Evolutionary conservation across 2,797 vertebrate genomes (phyloP), one percentile per base, ranked within the genome.

Genomic region (Diplodus puntazzo): DNA sequence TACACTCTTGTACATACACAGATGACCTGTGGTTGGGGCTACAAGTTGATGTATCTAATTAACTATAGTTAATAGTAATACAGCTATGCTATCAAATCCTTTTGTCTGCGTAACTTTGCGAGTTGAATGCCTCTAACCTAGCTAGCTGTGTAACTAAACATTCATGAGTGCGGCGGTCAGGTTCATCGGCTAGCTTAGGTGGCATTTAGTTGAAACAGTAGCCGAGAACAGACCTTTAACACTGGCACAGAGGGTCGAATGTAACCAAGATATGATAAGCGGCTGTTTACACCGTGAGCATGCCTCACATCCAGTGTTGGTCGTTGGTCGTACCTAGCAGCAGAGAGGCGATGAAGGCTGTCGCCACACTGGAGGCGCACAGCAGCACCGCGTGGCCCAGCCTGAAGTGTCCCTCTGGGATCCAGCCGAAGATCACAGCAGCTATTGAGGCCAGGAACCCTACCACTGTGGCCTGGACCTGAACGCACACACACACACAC

Each of bases 401-500:
- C 81, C 94, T 96, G 93, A 99, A 98, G 83, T 97, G 96, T 59
- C 98, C 98, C 0, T 99, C 98, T 3, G 97, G 98, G 93, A 99
- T 99, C 98, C 98, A 99, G 39, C 98, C 97, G 11, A 99, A 99
- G 88, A 98, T 94, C 78, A 99, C 97, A 0, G 98, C 98, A 25
- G 98, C 98, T 0, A 99, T 97, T 3, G 98, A 99, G 2, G 98
- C 98, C 91, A 99, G 95, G 93, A 99, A 99, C 9, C 98, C 98
- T 59, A 99, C 98, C 83, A 99, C 98, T 0, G 98, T 99, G 84
- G 98, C 98, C 92, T 99, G 98, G 79, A 99, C 98, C 98, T 99
- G 92, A 48, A 79, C 27, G 75, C 54, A 81, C 60, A 79, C 74
- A 75, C 42, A 80, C 14, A 61, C 53, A 75, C 23, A 66, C 20